Evolutionary conservation across 2,888 invertebrate species (phyloP), one percentile per base, ranked within the genome.

Genomic region (Kuschelorhynchus macadamiae): DNA sequence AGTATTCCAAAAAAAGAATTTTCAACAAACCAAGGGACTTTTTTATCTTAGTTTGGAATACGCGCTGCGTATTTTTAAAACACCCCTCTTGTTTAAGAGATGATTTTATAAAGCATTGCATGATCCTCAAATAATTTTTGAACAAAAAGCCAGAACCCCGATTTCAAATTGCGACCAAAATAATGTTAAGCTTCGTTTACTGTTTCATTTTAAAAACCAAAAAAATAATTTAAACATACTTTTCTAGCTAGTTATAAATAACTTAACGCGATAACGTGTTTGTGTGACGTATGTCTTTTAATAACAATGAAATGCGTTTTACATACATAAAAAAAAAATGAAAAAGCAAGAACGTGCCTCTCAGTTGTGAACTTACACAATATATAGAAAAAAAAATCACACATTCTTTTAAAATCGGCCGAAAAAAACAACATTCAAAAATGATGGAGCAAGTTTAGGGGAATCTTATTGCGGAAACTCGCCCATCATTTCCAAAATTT

Each of bases 161-260:
- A 25, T 36, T 11, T n/a, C 11, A 21, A 5, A 18, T 16, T 1
- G 14, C n/a, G 30, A 7, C 49, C 30, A 16, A 49, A 49, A 12
- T 49, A 25, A 25, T 7, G 36, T 17, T n/a, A n/a, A 33, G 36
- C 36, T 50, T 50, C 50, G 50, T 7, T 25, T 5, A 25, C 33
- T 17, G n/a, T 33, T 36, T 11, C 30, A 49, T 20, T 36, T 18
- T 32, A 49, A 44, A 44, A 16, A 32, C 8, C n/a, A 32, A 49
- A 16, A 30, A 52, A 36, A 33, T 44, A 9, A 52, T 21, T 52
- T 39, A 16, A 30, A 52, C 17, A 33, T 44, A 9, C 33, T 21
- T 52, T 39, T 36, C 52, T 50, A 52, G 30, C 55, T 55, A 42
- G 55, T 42, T 41, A 55, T 25, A 42, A 36, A 55, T 55, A 55